Conservation (phyloP, 2,888 invertebrate genomes). For the Cyrtodaria siliqua region DNA sequence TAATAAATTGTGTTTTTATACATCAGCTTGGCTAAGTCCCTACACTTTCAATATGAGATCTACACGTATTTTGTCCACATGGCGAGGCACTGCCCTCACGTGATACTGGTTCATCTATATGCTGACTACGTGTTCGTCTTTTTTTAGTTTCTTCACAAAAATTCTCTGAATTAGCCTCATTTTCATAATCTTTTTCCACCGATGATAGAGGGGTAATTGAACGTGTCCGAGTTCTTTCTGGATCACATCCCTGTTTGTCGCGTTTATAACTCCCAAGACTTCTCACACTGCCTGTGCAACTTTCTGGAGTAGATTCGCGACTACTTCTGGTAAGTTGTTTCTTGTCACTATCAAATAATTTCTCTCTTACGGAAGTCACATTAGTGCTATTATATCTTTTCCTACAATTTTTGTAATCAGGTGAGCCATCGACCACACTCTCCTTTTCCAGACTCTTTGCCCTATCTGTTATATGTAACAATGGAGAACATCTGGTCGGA, state of each 20-base stretch:
- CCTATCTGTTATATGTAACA: slow-evolving; percentile 13
- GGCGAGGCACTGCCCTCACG: background rate
- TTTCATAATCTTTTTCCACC: background rate
- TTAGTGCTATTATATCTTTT: slow-evolving; percentile 46
- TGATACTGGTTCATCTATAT: background rate
- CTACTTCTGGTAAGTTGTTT: slow-evolving; percentile 47
- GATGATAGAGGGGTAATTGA: slow-evolving; percentile 45
- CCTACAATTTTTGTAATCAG: slow-evolving; percentile 38
- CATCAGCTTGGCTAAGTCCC: background rate
- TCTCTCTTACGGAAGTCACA: slow-evolving; percentile 52
- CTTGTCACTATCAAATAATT: slow-evolving; percentile 44
- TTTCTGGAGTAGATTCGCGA: slow-evolving; percentile 68
- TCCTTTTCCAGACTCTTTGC: slow-evolving; percentile 26
- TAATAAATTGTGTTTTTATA: too few relatives aligned
- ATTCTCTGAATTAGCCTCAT: slow-evolving; percentile 53
- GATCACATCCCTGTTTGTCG: slow-evolving; percentile 18
- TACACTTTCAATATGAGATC: slow-evolving; percentile 4
- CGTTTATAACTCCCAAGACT: slow-evolving; percentile 46
- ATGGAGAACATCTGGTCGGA: slow-evolving; percentile 33
- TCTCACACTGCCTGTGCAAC: slow-evolving; percentile 41
- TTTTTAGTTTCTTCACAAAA: slow-evolving; percentile 38
- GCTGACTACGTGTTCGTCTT: slow-evolving; percentile 55
- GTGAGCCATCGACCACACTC: slow-evolving; percentile 5
- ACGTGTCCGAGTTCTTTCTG: slow-evolving; percentile 41
- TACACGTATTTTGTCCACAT: background rate